phyloP scores from a whole-genome alignment of 2,113 vertebrate species.

The Cyanoramphus novaezelandiae region DNA sequence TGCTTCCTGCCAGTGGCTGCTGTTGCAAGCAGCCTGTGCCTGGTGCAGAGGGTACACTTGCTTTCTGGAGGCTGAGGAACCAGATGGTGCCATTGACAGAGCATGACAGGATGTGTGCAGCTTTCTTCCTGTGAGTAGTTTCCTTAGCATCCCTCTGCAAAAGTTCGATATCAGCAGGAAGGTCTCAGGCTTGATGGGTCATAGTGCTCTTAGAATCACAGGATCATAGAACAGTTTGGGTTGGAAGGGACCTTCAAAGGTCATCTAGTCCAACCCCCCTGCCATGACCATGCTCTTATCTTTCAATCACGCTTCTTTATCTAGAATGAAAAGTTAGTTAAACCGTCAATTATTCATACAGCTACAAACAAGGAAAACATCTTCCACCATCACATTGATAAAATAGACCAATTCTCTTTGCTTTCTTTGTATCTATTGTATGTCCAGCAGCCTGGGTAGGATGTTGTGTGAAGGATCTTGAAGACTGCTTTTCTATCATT shows the following conservation, averaged over 20 bases:
- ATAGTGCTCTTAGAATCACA: background rate
- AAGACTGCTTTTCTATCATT: background rate
- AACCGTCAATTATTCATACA: background rate
- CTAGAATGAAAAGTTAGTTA: background rate
- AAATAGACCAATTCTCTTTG: background rate
- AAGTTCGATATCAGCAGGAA: background rate
- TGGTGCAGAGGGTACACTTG: background rate
- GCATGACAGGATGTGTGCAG: background rate
- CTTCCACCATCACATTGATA: background rate
- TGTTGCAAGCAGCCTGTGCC: background rate
- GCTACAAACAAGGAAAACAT: background rate
- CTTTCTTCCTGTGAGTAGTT: background rate
- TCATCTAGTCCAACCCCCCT: background rate
- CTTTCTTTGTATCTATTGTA: background rate
- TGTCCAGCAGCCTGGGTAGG: background rate
- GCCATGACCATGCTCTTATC: background rate
- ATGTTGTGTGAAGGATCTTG: background rate
- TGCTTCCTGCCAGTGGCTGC: background rate
- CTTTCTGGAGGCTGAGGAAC: background rate
- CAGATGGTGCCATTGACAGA: accelerated
- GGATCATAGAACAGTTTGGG: background rate
- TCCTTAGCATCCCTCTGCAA: background rate
- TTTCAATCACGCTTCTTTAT: background rate
- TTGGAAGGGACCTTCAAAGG: background rate
- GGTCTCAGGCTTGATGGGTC: background rate